Base-by-base conservation (phyloP, 2,888 invertebrate genomes). In the Boloria euphrosyne region DNA sequence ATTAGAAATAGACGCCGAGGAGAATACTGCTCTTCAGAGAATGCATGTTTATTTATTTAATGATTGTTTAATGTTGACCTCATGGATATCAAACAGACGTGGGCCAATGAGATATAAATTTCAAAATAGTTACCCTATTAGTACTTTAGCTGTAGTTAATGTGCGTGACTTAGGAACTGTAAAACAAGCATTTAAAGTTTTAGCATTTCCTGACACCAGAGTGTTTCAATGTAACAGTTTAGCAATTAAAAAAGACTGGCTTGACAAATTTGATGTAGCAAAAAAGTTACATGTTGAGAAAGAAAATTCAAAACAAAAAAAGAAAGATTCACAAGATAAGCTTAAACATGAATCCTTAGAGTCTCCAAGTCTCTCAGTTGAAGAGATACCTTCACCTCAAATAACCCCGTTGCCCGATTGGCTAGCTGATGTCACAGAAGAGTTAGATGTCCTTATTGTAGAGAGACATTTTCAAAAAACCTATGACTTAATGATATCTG, bases 391-490 rank as follows among this genome's bases (percentile, higher is more conserved):
- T 27, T 89, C 90, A 46, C 90, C 89, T 13, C 89, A 89, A 73
- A 76, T 87, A 49, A 73, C 84, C 38, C 81, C 85, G 4, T 72
- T 93, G 53, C 97, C 98, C 0, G 97, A 97, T 79, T 99, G 98
- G 98, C 87, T 99, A 63, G 87, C 95, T 65, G 98, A 98, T 85
- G 95, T 97, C 4, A 96, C 97, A 0, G 99, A 99, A 84, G 98
- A 99, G 85, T 91, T 99, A 63, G 98, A 99, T 91, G 98, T 98
- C 14, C 95, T 96, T 76, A 97, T 99, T 73, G 99, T 98, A 0
- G 98, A 99, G 86, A 94, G 99, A 76, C 97, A 98, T 86, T 99
- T 99, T 81, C 97, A 98, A 84, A 97, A 97, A 80, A 98, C 98
- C 1, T 96, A 97, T 72, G 94, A 95, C 71, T 90, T 98, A 14